Base-by-base conservation (phyloP, 2,113 vertebrate species). In the Hymenochirus boettgeri region DNA sequence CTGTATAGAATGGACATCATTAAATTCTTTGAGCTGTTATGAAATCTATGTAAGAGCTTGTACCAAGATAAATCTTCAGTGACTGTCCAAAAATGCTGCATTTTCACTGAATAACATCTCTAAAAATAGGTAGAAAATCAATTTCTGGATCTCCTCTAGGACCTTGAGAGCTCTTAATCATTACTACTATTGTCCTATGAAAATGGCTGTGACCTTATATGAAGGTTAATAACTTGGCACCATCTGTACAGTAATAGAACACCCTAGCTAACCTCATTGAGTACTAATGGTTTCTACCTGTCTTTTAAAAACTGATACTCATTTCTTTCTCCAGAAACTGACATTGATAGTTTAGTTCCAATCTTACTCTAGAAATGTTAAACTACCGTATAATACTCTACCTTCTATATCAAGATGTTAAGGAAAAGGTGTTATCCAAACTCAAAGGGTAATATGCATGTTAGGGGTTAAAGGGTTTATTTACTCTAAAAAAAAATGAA, bases 71-170 rank as follows among this genome's bases (percentile, higher is more conserved):
- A 37, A 35, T 57, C 31, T 24, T 57, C 18, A 22, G 8, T 37
- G 17, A n/a, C 33, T 57, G 55, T 57, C 55, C 55, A 57, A 57
- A 33, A 57, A 48, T 48, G 18, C 46, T 37, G 31, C 24, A 17
- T 37, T 57, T 57, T 21, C 29, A 15, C 13, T 57, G 31, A 57
- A 37, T 37, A 57, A 57, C 12, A 37, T 37, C 19, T 57, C 55
- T 57, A 57, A 57, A 55, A 57, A 35, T 57, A 37, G 29, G 29
- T 57, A 37, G 29, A 57, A 57, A 57, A 57, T 57, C 55, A 57
- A 57, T 57, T 33, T 57, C 29, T 57, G 21, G 55, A 57, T 57
- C 19, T 57, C 55, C 55, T 57, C 21, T 11, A 57, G 31, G 55
- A 57, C 55, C 13, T n/a, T 58, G 33, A 13, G 42, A 42, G 35